phyloP scores from a whole-genome alignment of 1,140 invertebrate species.

The Bombus breviceps region DNA sequence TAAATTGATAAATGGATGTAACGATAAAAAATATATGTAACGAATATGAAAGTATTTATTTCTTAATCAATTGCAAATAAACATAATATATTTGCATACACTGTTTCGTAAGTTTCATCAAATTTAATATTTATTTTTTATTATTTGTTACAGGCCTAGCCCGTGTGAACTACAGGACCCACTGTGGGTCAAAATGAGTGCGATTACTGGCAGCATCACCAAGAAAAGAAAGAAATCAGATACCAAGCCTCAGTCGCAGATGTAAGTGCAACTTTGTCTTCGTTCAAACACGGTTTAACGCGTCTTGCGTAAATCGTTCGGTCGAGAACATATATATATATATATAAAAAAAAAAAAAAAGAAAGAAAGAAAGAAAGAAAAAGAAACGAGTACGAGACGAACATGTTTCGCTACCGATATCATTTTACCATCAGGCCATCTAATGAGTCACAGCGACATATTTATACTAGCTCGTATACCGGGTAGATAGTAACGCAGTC shows the following conservation, averaged over 20 bases:
- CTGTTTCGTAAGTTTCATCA: too few relatives aligned
- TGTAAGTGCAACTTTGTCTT: conserved; percentile 84
- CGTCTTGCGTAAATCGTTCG: not conserved
- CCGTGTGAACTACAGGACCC: conserved; percentile 92
- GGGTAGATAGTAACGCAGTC: not conserved
- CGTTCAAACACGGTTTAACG: not conserved
- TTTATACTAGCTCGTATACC: not conserved
- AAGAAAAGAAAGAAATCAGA: conserved; percentile 93
- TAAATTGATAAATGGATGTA: too few relatives aligned
- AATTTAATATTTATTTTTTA: not conserved
- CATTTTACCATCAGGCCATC: conserved; percentile 15
- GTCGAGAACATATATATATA: not conserved
- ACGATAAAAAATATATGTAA: too few relatives aligned
- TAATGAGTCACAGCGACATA: conserved; percentile 22
- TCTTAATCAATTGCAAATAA: too few relatives aligned
- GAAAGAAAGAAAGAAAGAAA: accelerated
- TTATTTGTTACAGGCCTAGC: conserved; percentile 86
- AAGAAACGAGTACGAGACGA: not conserved
- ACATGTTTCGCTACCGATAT: conserved; percentile 1
- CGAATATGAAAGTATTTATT: too few relatives aligned
- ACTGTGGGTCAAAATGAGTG: conserved; percentile 93
- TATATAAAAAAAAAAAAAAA: too few relatives aligned
- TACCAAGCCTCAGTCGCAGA: conserved; percentile 91
- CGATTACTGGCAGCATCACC: conserved; percentile 88
- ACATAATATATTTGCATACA: accelerated